phyloP scores from a whole-genome alignment of 53 echinoderm and acorn worm species.

The Arbacia lixula region DNA sequence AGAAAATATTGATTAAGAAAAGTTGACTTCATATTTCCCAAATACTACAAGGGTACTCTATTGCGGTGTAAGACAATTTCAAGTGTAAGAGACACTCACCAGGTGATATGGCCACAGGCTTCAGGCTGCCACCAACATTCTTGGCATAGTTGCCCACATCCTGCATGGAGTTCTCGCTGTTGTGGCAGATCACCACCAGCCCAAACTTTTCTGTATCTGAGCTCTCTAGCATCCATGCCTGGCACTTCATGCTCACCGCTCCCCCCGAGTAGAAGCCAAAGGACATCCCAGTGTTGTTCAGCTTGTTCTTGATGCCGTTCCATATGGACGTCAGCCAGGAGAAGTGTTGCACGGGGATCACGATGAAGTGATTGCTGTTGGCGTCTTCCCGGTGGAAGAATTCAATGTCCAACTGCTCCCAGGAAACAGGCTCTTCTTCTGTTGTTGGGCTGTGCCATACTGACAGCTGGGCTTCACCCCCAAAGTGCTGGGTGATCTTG shows the following conservation, averaged over 20 bases:
- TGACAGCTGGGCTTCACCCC: constrained; percentile 75
- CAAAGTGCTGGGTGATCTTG: constrained; percentile 79
- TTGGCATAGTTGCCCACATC: constrained; percentile 95
- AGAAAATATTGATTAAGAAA: too few relatives aligned
- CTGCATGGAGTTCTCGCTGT: constrained; percentile 81
- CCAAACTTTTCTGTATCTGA: constrained; percentile 92
- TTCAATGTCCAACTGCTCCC: constrained; percentile 70
- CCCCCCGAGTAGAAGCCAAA: constrained; percentile 84
- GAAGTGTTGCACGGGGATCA: constrained; percentile 81
- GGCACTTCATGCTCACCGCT: constrained; percentile 91
- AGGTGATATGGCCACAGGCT: constrained; percentile 89
- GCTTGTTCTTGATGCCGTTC: constrained; percentile 74
- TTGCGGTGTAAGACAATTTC: too few relatives aligned
- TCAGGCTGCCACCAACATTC: constrained; percentile 94
- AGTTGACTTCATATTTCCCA: too few relatives aligned
- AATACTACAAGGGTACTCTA: too few relatives aligned
- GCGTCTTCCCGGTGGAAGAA: constrained; percentile 65
- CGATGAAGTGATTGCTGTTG: constrained; percentile 69
- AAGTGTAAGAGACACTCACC: too few relatives aligned
- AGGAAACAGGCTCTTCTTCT: constrained; percentile 79
- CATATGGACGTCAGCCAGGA: constrained; percentile 87
- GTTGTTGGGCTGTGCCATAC: constrained; percentile 93
- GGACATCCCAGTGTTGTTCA: constrained; percentile 69
- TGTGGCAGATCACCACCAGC: constrained; percentile 89
- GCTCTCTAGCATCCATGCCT: constrained; percentile 96